Conservation (phyloP, 2,888 invertebrate genomes). For the Erynnis tages region DNA sequence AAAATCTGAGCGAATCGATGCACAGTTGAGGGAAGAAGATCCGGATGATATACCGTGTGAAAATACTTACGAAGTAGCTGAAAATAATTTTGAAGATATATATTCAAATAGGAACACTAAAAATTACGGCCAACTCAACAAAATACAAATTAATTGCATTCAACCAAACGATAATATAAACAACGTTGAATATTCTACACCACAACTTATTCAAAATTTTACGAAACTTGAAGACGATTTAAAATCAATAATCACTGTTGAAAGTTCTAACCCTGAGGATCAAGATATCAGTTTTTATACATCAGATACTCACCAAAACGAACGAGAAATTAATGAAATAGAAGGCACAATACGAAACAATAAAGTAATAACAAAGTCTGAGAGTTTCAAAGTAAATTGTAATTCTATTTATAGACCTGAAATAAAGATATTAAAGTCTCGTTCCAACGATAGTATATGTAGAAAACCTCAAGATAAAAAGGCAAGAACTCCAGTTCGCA, state of each 20-base stretch:
- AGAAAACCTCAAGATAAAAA: slow-evolving; percentile 52
- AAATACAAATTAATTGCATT: slow-evolving; percentile 46
- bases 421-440: slow-evolving; percentile 58
- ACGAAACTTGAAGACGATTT: slow-evolving; percentile 72
- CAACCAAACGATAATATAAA: slow-evolving; percentile 42
- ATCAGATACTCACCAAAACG: slow-evolving; percentile 71
- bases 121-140: slow-evolving; percentile 71
- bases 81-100: slow-evolving; percentile 68
- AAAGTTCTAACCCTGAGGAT: slow-evolving; percentile 69
- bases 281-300: slow-evolving; percentile 56
- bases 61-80: slow-evolving; percentile 71
- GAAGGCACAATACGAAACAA: slow-evolving; percentile 76
- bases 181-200: slow-evolving; percentile 56
- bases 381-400: slow-evolving; percentile 58
- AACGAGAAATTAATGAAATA: slow-evolving; percentile 76
- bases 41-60: slow-evolving; percentile 69
- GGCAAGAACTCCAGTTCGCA: slow-evolving; percentile 55
- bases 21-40: slow-evolving; percentile 82
- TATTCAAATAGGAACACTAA: slow-evolving; percentile 56
- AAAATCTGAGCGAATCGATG: slow-evolving; percentile 87
- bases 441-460: slow-evolving; percentile 66
- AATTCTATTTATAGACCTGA: slow-evolving; percentile 54
- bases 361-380: slow-evolving; percentile 71
- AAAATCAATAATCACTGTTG: slow-evolving; percentile 71
- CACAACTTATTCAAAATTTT: slow-evolving; percentile 61